Conservation (phyloP, 2,797 vertebrate genomes). For the Bradypus variegatus region DNA sequence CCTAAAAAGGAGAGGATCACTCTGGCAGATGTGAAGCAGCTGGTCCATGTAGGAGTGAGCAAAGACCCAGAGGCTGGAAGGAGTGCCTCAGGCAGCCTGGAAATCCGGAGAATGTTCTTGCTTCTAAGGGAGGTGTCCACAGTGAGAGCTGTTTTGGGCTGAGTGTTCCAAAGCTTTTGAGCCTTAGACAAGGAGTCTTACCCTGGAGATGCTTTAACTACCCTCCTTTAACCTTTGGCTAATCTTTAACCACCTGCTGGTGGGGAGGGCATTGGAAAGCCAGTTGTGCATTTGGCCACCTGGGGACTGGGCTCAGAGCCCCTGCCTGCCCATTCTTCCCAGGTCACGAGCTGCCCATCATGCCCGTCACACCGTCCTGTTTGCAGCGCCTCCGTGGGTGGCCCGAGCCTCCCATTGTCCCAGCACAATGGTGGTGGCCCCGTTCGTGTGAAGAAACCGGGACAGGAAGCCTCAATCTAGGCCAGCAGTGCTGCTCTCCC, state of each 20-base stretch:
- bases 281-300: not conserved
- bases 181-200: not conserved
- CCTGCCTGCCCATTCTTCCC: slow-evolving; percentile 36
- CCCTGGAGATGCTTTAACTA: not conserved
- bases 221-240: too few relatives aligned
- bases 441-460: slow-evolving; percentile 47
- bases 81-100: not conserved
- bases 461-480: slow-evolving; percentile 59
- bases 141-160: not conserved
- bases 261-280: not conserved
- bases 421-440: slow-evolving; percentile 39
- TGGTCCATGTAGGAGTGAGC: not conserved
- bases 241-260: not conserved
- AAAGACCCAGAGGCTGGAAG: not conserved
- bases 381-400: slow-evolving; percentile 57
- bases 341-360: slow-evolving; percentile 18
- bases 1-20: not conserved
- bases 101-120: not conserved
- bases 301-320: not conserved
- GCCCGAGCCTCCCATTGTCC: slow-evolving; percentile 49
- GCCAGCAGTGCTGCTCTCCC: not conserved
- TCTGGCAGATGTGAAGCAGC: not conserved
- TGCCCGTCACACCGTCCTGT: slow-evolving; percentile 24
- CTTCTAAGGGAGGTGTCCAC: not conserved
- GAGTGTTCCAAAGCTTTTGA: not conserved